Base-by-base conservation (phyloP, 2,113 vertebrate genomes). In the Apeltes quadracus region DNA sequence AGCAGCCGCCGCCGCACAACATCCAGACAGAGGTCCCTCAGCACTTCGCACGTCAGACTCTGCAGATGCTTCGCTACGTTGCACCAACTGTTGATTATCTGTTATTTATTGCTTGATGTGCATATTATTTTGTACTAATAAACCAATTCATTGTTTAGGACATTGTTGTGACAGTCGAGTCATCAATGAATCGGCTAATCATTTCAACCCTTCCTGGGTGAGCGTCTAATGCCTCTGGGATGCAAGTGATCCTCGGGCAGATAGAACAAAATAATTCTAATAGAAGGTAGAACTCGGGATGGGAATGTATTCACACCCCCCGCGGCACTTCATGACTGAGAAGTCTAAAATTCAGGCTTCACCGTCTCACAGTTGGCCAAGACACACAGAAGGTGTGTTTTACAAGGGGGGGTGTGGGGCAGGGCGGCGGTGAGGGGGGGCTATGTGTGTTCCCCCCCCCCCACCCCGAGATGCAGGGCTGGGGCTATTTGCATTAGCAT, bases 401-500 rank as follows among this genome's bases (percentile, higher is more conserved):
- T 72, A 78, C 75, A 79, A 76, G 61, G 10, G 38, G 61, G 10
- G 38, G 69, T 63, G 69, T n/a, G n/a, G n/a, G n/a, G n/a, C n/a
- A n/a, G n/a, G n/a, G n/a, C n/a, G n/a, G n/a, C n/a, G n/a, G n/a
- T n/a, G n/a, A 76, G 58, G 7, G 58, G 69, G 76, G 5, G 36
- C 61, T 48, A n/a, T 69, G 39, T 71, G 72, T n/a, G 74, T 83
- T 83, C 84, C 76, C 76, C 61, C 69, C 75, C 68, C 76, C 82
- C n/a, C n/a, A n/a, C n/a, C n/a, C n/a, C n/a, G n/a, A n/a, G 70
- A 69, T 82, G 85, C 23, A 25, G 69, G 43, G 69, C 75, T 15
- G 50, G 25, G 75, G 78, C 84, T 77, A 85, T 75, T 72, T 69
- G 10, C 84, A 84, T 92, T 85, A 87, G 81, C 86, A 88, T 92